Evolutionary conservation across 2,797 vertebrate species (phyloP).

Genomic region (Enteromius treurensis): DNA sequence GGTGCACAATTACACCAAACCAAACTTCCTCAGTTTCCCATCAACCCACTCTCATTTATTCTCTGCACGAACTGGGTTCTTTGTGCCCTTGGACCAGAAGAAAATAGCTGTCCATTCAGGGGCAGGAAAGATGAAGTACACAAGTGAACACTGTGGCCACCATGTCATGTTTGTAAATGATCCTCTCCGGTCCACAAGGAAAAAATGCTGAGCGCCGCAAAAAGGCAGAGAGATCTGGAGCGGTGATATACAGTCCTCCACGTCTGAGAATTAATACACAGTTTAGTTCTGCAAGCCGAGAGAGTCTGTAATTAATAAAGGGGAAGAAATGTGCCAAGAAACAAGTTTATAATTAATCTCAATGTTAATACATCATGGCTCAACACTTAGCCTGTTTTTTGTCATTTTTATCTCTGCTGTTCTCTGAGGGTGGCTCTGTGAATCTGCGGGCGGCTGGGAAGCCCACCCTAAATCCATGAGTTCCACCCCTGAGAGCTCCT

Average conservation of each 20-base stretch:
- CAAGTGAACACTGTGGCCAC: conserved; percentile 39
- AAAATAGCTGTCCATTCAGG: conserved; percentile 37
- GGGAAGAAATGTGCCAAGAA: conserved; percentile 35
- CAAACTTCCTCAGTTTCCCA: neutral
- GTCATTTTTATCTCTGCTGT: conserved; percentile 34
- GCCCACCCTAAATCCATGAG: conserved; percentile 3
- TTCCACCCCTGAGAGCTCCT: conserved; percentile 20
- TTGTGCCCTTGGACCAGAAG: conserved; percentile 40
- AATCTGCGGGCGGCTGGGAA: conserved; percentile 8
- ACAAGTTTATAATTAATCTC: conserved; percentile 49
- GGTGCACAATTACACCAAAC: conserved; percentile 38
- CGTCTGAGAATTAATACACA: conserved; percentile 37
- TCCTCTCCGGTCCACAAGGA: conserved; percentile 27
- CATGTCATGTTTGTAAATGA: conserved; percentile 57
- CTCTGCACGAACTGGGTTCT: conserved; percentile 30
- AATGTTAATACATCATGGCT: conserved; percentile 48
- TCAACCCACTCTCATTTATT: conserved; percentile 31
- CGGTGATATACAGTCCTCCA: conserved; percentile 34
- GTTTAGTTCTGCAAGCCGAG: conserved; percentile 36
- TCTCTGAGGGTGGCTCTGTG: conserved; percentile 1
- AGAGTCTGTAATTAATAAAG: conserved; percentile 49
- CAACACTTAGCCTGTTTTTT: conserved; percentile 34
- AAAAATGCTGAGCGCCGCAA: conserved; percentile 45
- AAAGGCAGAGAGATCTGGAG: conserved; percentile 28
- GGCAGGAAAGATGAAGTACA: conserved; percentile 39